Base-by-base conservation (phyloP, 2,113 vertebrate genomes). In the Aptenodytes forsteri region DNA sequence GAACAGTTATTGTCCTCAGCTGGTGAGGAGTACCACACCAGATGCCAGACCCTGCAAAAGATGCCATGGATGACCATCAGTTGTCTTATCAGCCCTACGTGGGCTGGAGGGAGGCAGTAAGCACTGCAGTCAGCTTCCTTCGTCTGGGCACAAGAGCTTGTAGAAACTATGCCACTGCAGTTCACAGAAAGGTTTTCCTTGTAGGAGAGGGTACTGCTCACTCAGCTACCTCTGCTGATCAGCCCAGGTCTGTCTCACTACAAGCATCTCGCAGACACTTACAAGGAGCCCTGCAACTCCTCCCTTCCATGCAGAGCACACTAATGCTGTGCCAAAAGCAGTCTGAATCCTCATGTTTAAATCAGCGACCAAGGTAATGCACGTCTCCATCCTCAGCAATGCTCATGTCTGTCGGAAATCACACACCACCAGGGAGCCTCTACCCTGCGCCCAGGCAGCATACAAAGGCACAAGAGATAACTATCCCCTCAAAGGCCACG, bases 361-460 rank as follows among this genome's bases (percentile, higher is more conserved):
- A 38, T 3, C 29, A 0, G 27, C 1, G 1, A 11, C 16, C 12
- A 6, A 30, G 17, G 36, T 3, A 46, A 73, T 2, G 1, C 34
- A 1, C 0, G 3, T 20, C 73, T 56, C 32, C 52, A 10, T n/a
- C 27, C 36, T 10, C 40, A 7, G 40, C 32, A n/a, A 23, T 0
- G 5, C 55, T 20, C 5, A 0, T 2, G 10, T 6, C 7, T 4
- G 14, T 36, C 47, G 49, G 30, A 30, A 50, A 62, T 30, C 34
- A 7, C 11, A 1, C 14, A 1, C 3, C 0, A 4, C 20, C 70
- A 6, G 26, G 19, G 16, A 46, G 85, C 34, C 42, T 72, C 34
- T 22, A 17, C 59, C 10, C 29, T 1, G 2, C 0, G 0, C 13
- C 4, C 59, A 11, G 14, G 29, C 70, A 65, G 70, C 19, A 9